Base-by-base conservation (phyloP, 92 coral and sea anemone species). In the Heteractis magnifica region DNA sequence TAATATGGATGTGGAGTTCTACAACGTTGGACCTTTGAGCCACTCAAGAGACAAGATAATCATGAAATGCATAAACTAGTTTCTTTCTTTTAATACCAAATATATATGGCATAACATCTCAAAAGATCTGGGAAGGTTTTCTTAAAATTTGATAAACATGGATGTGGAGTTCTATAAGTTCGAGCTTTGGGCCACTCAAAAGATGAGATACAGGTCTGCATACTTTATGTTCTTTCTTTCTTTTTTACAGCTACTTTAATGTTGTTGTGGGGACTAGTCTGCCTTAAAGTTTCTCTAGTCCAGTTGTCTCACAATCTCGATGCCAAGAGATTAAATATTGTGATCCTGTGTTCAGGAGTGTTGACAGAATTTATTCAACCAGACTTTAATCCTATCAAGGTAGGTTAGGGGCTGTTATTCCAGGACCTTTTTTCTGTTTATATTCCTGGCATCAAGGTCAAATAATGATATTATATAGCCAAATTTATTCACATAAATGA, bases 261-360 rank as follows among this genome's bases (percentile, higher is more conserved):
- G 71, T 87, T 93, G 20, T 49, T 89, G 60, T 91, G 94, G 98
- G 98, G 95, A 76, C 80, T 85, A 4, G 85, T 91, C 11, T 91
- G 93, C 53, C 83, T 90, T 52, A 89, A 88, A 71, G 73, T 93
- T n/a, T 84, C 93, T 16, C 74, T 89, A 77, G 50, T 80, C 23
- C 98, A 93, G 71, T 77, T 91, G 15, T 83, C 90, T 12, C 86
- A 91, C 85, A 91, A 79, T 76, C 87, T 89, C 12, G 78, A 75
- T 49, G 90, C 90, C 52, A 88, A 88, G 56, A 85, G 93, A 82
- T 68, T 91, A 52, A 91, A 88, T 79, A 82, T 93, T 9, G 88
- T 93, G 64, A 52, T 89, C 14, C 81, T 93, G 58, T 91, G 95
- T 83, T 81, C 71, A 56, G 92, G 91, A 60, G 95, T 91, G 52